These are phyloP conservation scores for Colletes collaris DNA, from an alignment of 2,888 invertebrate species.

Conservation along the genomic window DNA sequence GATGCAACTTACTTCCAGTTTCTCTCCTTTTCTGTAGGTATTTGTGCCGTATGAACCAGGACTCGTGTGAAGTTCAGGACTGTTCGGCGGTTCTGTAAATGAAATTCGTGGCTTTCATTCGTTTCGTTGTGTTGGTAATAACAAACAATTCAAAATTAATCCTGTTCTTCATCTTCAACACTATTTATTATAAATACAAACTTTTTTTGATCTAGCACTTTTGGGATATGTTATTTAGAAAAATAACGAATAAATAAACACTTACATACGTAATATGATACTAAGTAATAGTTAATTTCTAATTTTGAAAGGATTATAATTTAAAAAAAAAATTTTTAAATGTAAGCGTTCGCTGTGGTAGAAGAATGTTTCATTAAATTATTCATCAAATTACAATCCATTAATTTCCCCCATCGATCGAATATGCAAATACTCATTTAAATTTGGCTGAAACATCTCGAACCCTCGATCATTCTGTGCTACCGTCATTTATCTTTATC, in stretches of 20 bases:
- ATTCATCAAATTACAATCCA: neutral
- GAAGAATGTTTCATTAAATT: neutral
- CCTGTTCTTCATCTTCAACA: too few species aligned
- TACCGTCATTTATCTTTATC: constrained; percentile 65
- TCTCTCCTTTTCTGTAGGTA: constrained; percentile 86
- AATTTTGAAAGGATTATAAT: too few species aligned
- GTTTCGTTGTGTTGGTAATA: too few species aligned
- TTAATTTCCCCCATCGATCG: constrained; percentile 22
- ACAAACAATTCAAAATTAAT: too few species aligned
- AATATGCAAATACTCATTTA: constrained; percentile 35
- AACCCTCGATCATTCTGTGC: constrained; percentile 33
- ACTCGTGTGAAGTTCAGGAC: constrained; percentile 83
- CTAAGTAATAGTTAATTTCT: too few species aligned
- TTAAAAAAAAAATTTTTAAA: neutral
- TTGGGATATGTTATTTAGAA: too few species aligned
- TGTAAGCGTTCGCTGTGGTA: neutral
- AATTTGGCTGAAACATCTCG: constrained; percentile 11
- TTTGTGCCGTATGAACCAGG: constrained; percentile 79
- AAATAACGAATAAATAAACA: too few species aligned
- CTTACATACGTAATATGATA: too few species aligned
- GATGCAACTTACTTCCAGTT: constrained; percentile 87
- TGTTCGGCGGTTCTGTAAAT: constrained; percentile 83
- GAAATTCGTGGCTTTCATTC: constrained; percentile 2
- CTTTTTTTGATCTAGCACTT: too few species aligned
- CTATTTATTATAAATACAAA: too few species aligned